Percentiles rank a stretch among this genome's conserved stretches.
These are phyloP conservation scores for Heteropelma amictum DNA, from an alignment of 2,888 invertebrate species.

Conservation along the genomic window DNA sequence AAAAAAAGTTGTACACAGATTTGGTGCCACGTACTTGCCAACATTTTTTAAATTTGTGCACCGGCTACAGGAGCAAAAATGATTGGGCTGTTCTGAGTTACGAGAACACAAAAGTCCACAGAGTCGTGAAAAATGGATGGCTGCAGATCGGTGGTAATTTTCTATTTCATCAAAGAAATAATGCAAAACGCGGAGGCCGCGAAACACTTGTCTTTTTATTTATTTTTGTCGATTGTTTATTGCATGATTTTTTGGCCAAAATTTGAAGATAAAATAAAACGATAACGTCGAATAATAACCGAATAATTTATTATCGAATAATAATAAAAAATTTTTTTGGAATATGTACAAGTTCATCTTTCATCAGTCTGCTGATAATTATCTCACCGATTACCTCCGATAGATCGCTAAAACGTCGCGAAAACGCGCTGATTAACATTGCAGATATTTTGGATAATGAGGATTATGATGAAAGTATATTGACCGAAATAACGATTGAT, in stretches of 20 bases:
- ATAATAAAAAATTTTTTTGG: neutral
- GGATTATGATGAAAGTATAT: constrained; percentile 73
- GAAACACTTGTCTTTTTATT: too few species aligned
- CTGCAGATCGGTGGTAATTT: constrained; percentile 83
- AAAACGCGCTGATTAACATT: too few species aligned
- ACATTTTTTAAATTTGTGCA: constrained; percentile 81
- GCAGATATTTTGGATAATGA: constrained; percentile 36
- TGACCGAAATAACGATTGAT: constrained; percentile 76
- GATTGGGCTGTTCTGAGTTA: constrained; percentile 68
- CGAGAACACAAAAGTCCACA: constrained; percentile 59
- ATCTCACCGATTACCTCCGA: too few species aligned
- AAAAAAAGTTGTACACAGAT: constrained; percentile 81
- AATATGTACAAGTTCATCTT: neutral
- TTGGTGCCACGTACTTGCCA: constrained; percentile 81
- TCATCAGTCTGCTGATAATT: too few species aligned
- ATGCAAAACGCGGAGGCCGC: too few species aligned
- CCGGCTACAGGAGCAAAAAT: constrained; percentile 70
- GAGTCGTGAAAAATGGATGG: constrained; percentile 85
- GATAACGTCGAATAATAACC: too few species aligned
- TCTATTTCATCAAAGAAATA: neutral
- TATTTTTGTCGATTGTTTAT: too few species aligned
- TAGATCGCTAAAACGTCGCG: too few species aligned
- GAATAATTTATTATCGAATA: neutral
- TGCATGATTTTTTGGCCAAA: too few species aligned
- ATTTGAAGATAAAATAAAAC: too few species aligned